Base-by-base conservation (phyloP, 2,113 vertebrate species). In the Aptenodytes forsteri region DNA sequence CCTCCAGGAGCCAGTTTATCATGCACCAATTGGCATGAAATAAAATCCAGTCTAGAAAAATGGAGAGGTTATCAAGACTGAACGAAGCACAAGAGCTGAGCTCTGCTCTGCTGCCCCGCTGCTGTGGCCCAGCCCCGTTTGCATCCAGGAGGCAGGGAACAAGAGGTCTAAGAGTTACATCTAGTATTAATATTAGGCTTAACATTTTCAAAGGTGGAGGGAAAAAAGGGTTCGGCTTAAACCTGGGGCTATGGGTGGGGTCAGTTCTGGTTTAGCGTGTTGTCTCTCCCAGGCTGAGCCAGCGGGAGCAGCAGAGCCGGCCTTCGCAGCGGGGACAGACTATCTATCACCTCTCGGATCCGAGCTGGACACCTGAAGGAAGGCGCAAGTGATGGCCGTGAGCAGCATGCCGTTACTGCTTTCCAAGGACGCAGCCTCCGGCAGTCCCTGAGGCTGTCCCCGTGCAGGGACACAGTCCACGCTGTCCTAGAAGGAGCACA, bases 401-500 rank as follows among this genome's bases (percentile, higher is more conserved):
- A 86, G 66, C 65, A 44, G 30, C 71, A 42, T 65, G 29, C 23
- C 29, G 0, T 52, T 38, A 3, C 44, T 22, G 65, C 54, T 77
- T 61, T 26, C 54, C 82, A 69, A 40, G 59, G 71, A 25, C 26
- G 0, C 0, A 2, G 47, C 58, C 75, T 17, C 20, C 0, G 1
- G 59, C 86, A 16, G 47, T 13, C 56, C 66, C 66, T 8, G 58
- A 27, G 58, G 64, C 52, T 32, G 13, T 82, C 18, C 65, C 77
- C 1, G 0, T 2, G 40, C 75, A 44, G 67, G 42, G 27, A 49
- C 40, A 8, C 0, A 1, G 26, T 9, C 64, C 38, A 17, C 0
- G 0, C 16, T 66, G 34, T 23, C 65, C 58, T 12, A 14, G 62
- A 26, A 65, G 52, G 26, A 44, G n/a, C 19, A 13, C 30, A 66